Conservation (phyloP, 2,797 vertebrate species). For the Brotogeris chrysoptera region DNA sequence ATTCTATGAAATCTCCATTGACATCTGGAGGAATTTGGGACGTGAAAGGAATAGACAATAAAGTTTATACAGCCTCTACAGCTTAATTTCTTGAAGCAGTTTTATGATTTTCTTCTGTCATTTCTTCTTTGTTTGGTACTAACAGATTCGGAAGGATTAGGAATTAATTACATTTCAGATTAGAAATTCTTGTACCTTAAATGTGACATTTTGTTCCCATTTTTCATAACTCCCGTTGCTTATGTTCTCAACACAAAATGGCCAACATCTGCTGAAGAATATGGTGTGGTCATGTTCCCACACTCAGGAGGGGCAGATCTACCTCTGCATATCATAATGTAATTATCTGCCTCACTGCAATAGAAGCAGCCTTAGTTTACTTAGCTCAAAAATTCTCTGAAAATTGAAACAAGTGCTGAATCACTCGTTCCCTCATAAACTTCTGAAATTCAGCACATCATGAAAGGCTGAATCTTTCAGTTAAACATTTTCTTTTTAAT, state of each 20-base stretch:
- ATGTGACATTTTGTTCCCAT: not conserved
- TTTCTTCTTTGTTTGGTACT: not conserved
- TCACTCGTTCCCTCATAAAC: not conserved
- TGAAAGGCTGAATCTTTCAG: slow-evolving; percentile 37
- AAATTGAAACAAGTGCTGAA: not conserved
- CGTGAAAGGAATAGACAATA: not conserved
- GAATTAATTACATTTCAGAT: not conserved
- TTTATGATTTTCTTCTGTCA: not conserved
- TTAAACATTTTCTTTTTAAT: slow-evolving; percentile 45
- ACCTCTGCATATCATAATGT: not conserved
- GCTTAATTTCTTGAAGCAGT: not conserved
- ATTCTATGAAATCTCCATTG: not conserved
- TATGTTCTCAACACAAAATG: not conserved
- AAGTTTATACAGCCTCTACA: not conserved
- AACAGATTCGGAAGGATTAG: not conserved
- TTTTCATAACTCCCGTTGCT: not conserved
- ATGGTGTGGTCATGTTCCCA: not conserved
- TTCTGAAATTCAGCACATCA: not conserved
- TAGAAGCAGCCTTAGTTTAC: not conserved
- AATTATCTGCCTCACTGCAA: not conserved
- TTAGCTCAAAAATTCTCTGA: slow-evolving; percentile 6
- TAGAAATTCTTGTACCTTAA: not conserved
- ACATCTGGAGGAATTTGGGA: not conserved
- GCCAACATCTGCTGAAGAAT: not conserved
- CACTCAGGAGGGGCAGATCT: not conserved